Evolutionary conservation across 2,888 invertebrate genomes (phyloP).

Genomic region (Pyrrhia umbra): DNA sequence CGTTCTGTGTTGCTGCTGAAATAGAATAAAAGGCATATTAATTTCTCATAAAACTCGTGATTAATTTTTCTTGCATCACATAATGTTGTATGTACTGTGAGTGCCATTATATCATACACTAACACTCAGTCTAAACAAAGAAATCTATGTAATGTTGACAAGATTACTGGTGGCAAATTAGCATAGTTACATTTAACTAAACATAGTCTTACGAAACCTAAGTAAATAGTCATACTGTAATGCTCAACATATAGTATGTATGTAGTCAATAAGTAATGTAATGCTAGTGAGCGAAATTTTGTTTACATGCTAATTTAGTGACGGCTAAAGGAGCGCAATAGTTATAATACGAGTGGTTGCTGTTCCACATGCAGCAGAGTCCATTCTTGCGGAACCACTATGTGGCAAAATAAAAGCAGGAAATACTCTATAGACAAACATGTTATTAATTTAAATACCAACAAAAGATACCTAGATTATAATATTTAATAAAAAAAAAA

Average conservation of each 20-base stretch:
- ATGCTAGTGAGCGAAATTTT: background rate
- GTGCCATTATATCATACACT: background rate
- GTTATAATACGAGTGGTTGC: background rate
- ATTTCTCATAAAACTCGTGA: background rate
- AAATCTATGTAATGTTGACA: background rate
- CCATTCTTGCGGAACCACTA: background rate
- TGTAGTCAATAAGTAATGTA: background rate
- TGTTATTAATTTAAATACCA: too few relatives aligned
- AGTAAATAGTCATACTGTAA: background rate
- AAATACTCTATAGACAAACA: background rate
- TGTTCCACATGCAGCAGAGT: background rate
- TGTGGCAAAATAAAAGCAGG: background rate
- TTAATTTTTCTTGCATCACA: background rate
- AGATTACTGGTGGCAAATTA: background rate
- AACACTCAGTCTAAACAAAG: background rate
- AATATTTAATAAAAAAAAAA: too few relatives aligned
- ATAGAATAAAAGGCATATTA: constrained; percentile 34
- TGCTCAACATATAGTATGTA: background rate
- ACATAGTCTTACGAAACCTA: background rate
- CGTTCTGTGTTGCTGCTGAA: constrained; percentile 79
- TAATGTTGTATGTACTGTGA: background rate
- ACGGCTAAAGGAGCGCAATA: background rate
- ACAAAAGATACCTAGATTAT: too few relatives aligned
- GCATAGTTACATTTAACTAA: background rate
- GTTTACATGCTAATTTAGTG: constrained; percentile 15